phyloP scores from a whole-genome alignment of 2,888 invertebrate species.

The Pantelozetes paolii region DNA sequence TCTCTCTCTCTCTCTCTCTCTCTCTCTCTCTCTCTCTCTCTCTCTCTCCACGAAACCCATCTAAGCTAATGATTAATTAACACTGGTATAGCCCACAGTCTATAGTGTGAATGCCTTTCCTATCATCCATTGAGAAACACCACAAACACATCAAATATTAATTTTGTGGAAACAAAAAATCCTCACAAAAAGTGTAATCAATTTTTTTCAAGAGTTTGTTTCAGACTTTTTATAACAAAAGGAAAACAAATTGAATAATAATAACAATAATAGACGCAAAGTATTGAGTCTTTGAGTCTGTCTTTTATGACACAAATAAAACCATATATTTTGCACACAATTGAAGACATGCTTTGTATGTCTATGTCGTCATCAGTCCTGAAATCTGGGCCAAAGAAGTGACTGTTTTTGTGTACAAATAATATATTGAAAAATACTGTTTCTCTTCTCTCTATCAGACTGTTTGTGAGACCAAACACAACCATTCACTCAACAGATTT shows the following conservation, averaged over 20 bases:
- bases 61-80: constrained; percentile 14
- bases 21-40: background rate
- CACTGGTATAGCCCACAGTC: background rate
- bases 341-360: background rate
- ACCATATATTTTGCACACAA: no score
- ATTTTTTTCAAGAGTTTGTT: background rate
- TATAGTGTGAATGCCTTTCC: background rate
- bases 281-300: no score
- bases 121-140: background rate
- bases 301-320: no score
- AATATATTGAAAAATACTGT: background rate
- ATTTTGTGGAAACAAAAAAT: background rate
- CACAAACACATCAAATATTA: background rate
- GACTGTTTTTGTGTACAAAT: background rate
- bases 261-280: background rate
- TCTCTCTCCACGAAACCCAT: background rate
- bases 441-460: background rate
- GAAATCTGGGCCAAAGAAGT: no score
- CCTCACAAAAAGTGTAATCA: background rate
- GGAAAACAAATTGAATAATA: no score
- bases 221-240: background rate
- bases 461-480: background rate
- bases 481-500: constrained; percentile 27
- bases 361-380: no score
- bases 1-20: no score